These are phyloP conservation scores for Pyrocoelia pectoralis DNA, from an alignment of 2,888 invertebrate species.

Conservation along the genomic window DNA sequence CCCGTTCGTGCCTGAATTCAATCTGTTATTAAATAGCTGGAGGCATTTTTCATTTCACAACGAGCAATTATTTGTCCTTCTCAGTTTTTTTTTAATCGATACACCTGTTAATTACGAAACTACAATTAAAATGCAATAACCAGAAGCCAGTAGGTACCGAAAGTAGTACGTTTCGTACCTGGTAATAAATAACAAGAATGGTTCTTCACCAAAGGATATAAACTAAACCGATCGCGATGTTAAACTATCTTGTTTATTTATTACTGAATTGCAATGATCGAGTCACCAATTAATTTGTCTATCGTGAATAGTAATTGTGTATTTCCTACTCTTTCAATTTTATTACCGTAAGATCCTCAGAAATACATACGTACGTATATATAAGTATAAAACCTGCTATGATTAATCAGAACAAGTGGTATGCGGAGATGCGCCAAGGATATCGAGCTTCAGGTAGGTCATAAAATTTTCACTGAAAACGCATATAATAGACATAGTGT, in stretches of 20 bases:
- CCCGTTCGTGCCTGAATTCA: conserved; percentile 34
- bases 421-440: conserved; percentile 39
- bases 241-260: conserved; percentile 45
- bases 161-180: conserved; percentile 6
- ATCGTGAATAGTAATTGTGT: conserved; percentile 52
- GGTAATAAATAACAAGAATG: conserved; percentile 7
- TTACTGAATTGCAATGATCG: conserved; percentile 52
- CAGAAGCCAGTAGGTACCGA: conserved; percentile 14
- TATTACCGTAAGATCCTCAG: conserved; percentile 22
- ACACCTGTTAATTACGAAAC: not conserved
- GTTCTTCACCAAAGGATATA: conserved; percentile 1
- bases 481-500: conserved; percentile 19
- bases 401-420: conserved; percentile 39
- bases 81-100: not conserved
- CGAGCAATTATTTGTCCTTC: not conserved
- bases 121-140: not conserved
- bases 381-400: conserved; percentile 25
- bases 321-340: conserved; percentile 47
- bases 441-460: conserved; percentile 42
- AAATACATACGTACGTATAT: conserved; percentile 17
- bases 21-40: conserved; percentile 23
- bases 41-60: conserved; percentile 2
- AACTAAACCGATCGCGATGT: conserved; percentile 17
- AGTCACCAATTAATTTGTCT: conserved; percentile 57
- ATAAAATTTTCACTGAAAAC: conserved; percentile 44